A percentile compares a stretch with the other conserved stretches of the same genome.
These are phyloP conservation scores for Amazona ochrocephala DNA, from an alignment of 2,797 vertebrate genomes.

Conservation along the genomic window DNA sequence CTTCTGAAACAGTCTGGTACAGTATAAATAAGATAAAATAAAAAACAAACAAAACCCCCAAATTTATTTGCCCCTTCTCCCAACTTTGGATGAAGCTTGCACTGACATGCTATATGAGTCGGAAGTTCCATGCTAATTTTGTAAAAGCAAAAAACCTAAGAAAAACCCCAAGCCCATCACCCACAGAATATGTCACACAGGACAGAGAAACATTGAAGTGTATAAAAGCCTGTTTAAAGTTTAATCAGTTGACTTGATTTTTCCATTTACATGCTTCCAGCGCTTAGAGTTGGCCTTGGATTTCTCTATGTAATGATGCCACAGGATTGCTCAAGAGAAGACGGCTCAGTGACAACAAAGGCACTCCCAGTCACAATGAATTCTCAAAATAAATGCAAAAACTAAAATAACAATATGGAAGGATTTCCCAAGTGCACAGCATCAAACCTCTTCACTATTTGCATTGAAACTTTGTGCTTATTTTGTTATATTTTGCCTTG, in stretches of 20 bases:
- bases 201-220: constrained; percentile 6
- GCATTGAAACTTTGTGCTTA: background rate
- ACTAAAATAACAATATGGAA: background rate
- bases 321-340: constrained; percentile 35
- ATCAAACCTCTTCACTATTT: background rate
- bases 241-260: constrained; percentile 62
- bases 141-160: constrained; percentile 3
- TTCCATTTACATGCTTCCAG: constrained; percentile 53
- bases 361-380: background rate
- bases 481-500: background rate
- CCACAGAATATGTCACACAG: constrained; percentile 10
- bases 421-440: background rate
- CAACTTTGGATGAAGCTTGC: background rate
- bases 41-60: background rate
- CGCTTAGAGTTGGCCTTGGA: constrained; percentile 36
- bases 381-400: constrained; percentile 40
- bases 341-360: constrained; percentile 43
- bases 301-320: constrained; percentile 35
- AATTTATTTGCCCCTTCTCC: background rate
- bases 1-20: background rate
- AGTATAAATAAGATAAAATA: background rate
- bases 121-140: constrained; percentile 29
- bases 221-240: background rate
- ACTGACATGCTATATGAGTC: background rate
- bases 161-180: background rate